Percentiles rank a stretch among this genome's conserved stretches.
These are phyloP conservation scores for Conger conger DNA, from an alignment of 2,113 vertebrate genomes.

Conservation along the genomic window DNA sequence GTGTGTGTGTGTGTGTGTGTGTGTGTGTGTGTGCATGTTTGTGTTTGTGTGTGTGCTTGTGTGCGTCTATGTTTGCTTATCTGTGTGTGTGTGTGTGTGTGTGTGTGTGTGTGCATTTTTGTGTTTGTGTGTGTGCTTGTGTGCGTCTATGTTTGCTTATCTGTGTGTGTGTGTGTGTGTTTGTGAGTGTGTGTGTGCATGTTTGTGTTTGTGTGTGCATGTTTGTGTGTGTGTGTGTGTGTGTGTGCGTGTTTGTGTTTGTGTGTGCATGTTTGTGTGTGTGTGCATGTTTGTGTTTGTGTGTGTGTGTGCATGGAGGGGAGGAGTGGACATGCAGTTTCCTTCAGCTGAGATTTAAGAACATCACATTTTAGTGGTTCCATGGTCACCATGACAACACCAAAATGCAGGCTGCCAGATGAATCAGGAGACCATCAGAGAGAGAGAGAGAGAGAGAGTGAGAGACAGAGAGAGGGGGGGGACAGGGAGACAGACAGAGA, in stretches of 20 bases:
- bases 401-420: slow-evolving; percentile 47
- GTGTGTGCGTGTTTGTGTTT: background rate
- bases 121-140: slow-evolving; percentile 17
- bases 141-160: slow-evolving; percentile 19
- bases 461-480: slow-evolving; percentile 14
- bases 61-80: no score
- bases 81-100: no score
- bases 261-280: no score
- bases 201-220: background rate
- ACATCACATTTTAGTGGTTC: slow-evolving; percentile 35
- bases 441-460: background rate
- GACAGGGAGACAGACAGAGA: slow-evolving; percentile 20
- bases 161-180: slow-evolving; percentile 11
- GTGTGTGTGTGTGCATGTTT: no score
- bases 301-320: no score
- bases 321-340: slow-evolving; percentile 27
- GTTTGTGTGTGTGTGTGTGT: background rate
- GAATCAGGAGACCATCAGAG: slow-evolving; percentile 2
- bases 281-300: background rate
- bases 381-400: slow-evolving; percentile 47
- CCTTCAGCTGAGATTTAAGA: slow-evolving; percentile 32
- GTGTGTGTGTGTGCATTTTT: slow-evolving; percentile 12
- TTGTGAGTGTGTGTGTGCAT: slow-evolving; percentile 4
- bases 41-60: no score
- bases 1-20: no score